Evolutionary conservation across 92 coral and sea anemone genomes (phyloP), one percentile per base, ranked within the genome.

Genomic region (Desmophyllum pertusum): DNA sequence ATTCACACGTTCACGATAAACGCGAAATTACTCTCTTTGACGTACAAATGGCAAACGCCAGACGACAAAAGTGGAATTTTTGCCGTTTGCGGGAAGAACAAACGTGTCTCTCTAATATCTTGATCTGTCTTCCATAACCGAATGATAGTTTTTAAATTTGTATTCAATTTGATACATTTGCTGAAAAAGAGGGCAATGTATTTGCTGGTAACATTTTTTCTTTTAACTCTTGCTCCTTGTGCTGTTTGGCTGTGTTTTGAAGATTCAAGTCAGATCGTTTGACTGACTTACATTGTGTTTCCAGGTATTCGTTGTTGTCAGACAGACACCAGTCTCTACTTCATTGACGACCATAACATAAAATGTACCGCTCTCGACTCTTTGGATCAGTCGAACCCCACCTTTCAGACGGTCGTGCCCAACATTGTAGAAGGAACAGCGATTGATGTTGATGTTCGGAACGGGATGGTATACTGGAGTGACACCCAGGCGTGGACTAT

Each of bases 361-460:
- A 78, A 78, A 21, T 78, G 83, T 64, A 25, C 69, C 29, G 59
- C 68, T 37, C 21, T 78, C 0, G 29, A 62, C 2, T 78, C 83
- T 62, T 50, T 78, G 25, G 30, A 45, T 18, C 40, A 78, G 31
- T 8, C 73, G 10, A 78, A 64, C 35, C 83, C 83, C 52, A 27
- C 17, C 10, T 43, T 78, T 18, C 39, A 18, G 39, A 80, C 75
- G 33, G 76, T 80, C 30, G 84, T 80, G 19, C 3, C 76, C 30
- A 68, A 48, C 48, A 50, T 80, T 50, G 63, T 67, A 6, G 84
- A 80, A 36, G 84, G 84, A 23, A 5, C 90, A 31, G 91, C 90
- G 2, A 39, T 93, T 3, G 89, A 89, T 36, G 64, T 82, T 14
- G 96, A 93, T 52, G 92, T 93, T 43, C 80, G 92, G 42, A 57